Evolutionary conservation across 2,113 vertebrate genomes (phyloP).

Genomic region (Telmatochromis sp.): DNA sequence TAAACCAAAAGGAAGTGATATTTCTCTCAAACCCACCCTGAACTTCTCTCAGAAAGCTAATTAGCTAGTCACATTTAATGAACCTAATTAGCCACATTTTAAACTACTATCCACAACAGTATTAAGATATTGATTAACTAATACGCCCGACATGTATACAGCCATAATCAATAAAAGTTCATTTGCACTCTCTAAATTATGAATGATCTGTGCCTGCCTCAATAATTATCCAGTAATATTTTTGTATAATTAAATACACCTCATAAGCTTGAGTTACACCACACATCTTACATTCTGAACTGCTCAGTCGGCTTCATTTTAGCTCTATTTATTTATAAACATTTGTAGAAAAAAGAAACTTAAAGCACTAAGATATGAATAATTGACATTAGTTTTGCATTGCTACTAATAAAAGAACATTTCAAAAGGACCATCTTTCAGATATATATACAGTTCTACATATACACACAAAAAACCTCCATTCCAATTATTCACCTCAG

Average conservation of each 20-base stretch:
- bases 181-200: conserved; percentile 38
- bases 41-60: conserved; percentile 5
- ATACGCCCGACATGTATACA: conserved; percentile 3
- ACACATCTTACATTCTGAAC: background rate
- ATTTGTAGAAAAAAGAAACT: background rate
- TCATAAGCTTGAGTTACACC: background rate
- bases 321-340: background rate
- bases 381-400: background rate
- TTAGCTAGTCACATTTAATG: conserved; percentile 36
- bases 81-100: conserved; percentile 37
- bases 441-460: background rate
- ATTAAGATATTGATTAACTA: conserved; percentile 33
- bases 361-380: background rate
- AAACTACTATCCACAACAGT: conserved; percentile 11
- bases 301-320: background rate
- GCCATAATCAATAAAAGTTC: conserved; percentile 33
- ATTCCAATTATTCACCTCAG: background rate
- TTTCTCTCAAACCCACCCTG: background rate
- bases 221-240: background rate
- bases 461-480: background rate
- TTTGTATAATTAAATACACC: background rate
- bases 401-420: background rate
- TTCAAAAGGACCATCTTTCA: background rate
- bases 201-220: background rate
- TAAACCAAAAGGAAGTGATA: background rate